Evolutionary conservation across 2,113 vertebrate genomes (phyloP).

Genomic region (Pterophyllum scalare): DNA sequence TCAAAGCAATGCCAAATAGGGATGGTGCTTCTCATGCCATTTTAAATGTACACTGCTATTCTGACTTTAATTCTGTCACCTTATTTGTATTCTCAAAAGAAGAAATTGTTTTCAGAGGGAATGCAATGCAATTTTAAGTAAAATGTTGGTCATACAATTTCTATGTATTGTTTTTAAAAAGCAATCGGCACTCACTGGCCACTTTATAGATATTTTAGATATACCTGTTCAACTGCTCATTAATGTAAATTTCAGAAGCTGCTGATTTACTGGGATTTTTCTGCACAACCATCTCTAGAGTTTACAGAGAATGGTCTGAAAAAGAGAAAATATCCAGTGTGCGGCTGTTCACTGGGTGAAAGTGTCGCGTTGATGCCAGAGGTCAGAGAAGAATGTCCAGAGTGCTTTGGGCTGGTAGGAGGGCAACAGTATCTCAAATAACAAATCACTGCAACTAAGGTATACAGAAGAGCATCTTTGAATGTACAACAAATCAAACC

Average conservation of each 20-base stretch:
- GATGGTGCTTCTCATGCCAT: slow-evolving; percentile 19
- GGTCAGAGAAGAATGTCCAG: neutral
- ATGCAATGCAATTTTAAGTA: slow-evolving; percentile 55
- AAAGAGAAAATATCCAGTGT: neutral
- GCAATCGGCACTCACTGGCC: neutral
- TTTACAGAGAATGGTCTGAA: too few relatives aligned
- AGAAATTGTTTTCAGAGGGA: neutral
- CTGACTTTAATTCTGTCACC: slow-evolving; percentile 28
- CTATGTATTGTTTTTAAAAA: slow-evolving; percentile 34
- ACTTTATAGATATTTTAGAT: neutral
- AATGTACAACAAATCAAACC: neutral
- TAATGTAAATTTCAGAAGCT: neutral
- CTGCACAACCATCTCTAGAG: too few relatives aligned
- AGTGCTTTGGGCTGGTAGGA: neutral
- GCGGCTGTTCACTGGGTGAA: neutral
- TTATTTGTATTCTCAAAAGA: slow-evolving; percentile 40
- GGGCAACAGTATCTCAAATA: neutral
- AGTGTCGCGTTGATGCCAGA: neutral
- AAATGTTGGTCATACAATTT: slow-evolving; percentile 47
- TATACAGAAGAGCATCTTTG: neutral
- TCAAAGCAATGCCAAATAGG: slow-evolving; percentile 47
- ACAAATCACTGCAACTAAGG: neutral
- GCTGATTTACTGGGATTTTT: neutral
- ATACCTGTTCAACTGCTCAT: neutral
- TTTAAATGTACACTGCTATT: slow-evolving; percentile 19